phyloP scores from a whole-genome alignment of 2,113 vertebrate species.

The Tringa solitaria region DNA sequence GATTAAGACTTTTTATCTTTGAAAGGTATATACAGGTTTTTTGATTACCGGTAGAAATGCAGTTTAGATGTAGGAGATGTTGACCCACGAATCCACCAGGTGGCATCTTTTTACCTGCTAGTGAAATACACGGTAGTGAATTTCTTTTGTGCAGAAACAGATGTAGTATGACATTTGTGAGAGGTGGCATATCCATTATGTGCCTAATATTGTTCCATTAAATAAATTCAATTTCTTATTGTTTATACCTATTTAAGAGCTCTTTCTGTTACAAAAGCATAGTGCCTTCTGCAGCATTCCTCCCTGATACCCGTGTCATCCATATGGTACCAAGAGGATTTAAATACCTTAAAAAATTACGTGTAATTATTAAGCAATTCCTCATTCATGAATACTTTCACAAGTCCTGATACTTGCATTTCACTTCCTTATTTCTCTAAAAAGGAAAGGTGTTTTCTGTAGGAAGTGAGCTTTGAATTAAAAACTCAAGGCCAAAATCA shows the following conservation, averaged over 20 bases:
- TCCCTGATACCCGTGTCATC: neutral
- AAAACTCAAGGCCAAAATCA: neutral
- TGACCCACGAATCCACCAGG: neutral
- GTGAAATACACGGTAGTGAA: fast-evolving
- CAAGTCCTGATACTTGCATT: neutral
- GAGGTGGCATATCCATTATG: fast-evolving
- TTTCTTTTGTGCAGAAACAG: neutral
- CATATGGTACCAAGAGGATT: neutral
- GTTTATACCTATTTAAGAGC: neutral
- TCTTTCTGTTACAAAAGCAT: neutral
- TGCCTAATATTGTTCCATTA: neutral
- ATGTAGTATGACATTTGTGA: neutral
- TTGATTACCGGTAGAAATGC: neutral
- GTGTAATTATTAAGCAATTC: neutral
- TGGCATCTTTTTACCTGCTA: neutral
- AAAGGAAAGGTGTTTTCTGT: neutral
- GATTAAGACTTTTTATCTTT: neutral
- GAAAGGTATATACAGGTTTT: neutral
- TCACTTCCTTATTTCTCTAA: neutral
- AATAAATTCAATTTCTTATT: neutral
- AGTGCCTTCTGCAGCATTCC: neutral
- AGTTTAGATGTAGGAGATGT: neutral
- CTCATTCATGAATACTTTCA: neutral
- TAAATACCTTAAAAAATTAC: neutral
- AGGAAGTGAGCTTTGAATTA: neutral